Conservation (phyloP, 2,113 vertebrate genomes). For the Vireo altiloquus region DNA sequence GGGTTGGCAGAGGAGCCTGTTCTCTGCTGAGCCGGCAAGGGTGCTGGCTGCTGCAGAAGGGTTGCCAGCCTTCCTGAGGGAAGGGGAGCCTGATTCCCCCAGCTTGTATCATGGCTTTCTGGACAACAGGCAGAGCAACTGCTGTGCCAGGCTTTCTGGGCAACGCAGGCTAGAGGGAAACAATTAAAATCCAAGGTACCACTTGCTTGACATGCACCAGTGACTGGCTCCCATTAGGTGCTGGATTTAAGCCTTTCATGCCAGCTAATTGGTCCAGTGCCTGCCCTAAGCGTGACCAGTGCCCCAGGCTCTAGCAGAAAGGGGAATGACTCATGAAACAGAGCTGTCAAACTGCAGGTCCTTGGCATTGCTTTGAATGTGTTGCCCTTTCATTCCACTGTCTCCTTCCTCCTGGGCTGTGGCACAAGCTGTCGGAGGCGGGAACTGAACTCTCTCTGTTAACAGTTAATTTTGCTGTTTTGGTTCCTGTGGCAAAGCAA, state of each 20-base stretch:
- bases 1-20: neutral
- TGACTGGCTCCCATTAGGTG: slow-evolving; percentile 7
- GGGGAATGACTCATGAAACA: neutral
- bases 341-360: neutral
- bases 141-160: neutral
- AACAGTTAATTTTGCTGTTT: neutral
- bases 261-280: neutral
- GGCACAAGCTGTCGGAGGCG: neutral
- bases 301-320: neutral
- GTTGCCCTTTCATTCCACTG: neutral
- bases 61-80: neutral
- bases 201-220: neutral
- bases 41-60: neutral
- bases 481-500: neutral
- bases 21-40: neutral
- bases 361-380: neutral
- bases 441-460: neutral
- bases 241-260: neutral
- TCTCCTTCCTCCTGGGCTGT: neutral
- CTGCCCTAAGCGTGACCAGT: neutral
- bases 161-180: neutral
- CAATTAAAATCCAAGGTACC: neutral
- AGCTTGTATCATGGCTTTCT: neutral
- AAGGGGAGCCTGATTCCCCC: neutral
- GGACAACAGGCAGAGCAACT: neutral